Percentiles rank a stretch among this genome's conserved stretches.
Conservation (phyloP, 2,888 invertebrate species). For the Nymphalis polychloros region DNA sequence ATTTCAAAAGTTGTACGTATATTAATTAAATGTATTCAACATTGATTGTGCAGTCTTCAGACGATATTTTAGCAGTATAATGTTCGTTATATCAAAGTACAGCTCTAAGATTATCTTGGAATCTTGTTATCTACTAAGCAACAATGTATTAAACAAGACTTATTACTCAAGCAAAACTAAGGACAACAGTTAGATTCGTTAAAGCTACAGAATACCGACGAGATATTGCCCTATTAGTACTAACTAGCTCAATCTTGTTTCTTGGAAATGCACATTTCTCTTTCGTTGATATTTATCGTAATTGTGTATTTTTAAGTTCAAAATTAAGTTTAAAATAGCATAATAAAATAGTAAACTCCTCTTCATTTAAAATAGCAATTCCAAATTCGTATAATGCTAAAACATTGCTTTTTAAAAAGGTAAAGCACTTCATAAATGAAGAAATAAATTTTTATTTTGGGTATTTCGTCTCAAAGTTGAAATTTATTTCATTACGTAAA, state of each 20-base stretch:
- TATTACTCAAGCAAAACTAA: conserved; percentile 16
- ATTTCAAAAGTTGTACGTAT: too few relatives aligned
- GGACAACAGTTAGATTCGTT: conserved; percentile 15
- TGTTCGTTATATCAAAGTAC: too few relatives aligned
- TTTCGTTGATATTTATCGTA: not conserved
- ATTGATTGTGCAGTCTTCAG: too few relatives aligned
- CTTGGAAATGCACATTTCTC: conserved; percentile 17
- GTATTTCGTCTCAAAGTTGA: not conserved
- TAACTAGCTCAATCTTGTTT: conserved; percentile 27
- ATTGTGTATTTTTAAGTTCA: not conserved
- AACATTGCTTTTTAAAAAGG: not conserved
- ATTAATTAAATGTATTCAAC: too few relatives aligned
- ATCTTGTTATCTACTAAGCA: conserved; percentile 6
- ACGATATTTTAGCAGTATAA: too few relatives aligned
- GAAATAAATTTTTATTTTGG: not conserved
- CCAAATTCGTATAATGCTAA: not conserved
- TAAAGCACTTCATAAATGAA: not conserved
- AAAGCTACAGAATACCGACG: conserved; percentile 21
- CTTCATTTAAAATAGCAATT: not conserved
- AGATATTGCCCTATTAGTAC: conserved; percentile 35
- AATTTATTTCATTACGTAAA: too few relatives aligned
- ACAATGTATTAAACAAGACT: conserved; percentile 21
- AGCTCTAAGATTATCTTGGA: not conserved
- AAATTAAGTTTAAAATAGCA: too few relatives aligned
- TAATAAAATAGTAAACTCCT: not conserved